Percentiles rank a stretch among this genome's conserved stretches.
phyloP scores from a whole-genome alignment of 2,888 invertebrate species.

The Clanis bilineata region DNA sequence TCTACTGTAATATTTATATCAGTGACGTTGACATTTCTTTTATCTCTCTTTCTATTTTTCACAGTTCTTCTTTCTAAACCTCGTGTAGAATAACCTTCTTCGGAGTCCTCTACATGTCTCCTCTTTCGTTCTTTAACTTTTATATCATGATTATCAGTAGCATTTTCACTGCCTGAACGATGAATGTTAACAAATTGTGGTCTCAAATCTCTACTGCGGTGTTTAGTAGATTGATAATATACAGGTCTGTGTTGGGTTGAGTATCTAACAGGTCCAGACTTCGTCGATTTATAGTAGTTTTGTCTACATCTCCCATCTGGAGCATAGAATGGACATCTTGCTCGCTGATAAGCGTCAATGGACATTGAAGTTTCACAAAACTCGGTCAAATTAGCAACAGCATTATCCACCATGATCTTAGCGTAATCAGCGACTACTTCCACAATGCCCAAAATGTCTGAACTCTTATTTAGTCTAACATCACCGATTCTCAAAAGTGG shows the following conservation, averaged over 20 bases:
- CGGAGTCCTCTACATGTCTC: slow-evolving; percentile 7
- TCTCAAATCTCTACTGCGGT: slow-evolving; percentile 17
- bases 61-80: neutral
- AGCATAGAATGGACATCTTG: slow-evolving; percentile 26
- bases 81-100: neutral
- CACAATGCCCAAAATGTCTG: slow-evolving; percentile 46
- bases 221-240: slow-evolving; percentile 41
- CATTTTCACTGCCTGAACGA: neutral
- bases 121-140: slow-evolving; percentile 13
- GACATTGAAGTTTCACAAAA: slow-evolving; percentile 49
- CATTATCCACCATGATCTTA: slow-evolving; percentile 40
- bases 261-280: slow-evolving; percentile 38
- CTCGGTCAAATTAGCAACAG: slow-evolving; percentile 43
- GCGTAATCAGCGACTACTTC: slow-evolving; percentile 43
- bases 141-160: neutral
- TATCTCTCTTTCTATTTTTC: neutral
- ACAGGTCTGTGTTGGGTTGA: slow-evolving; percentile 52
- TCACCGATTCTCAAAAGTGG: slow-evolving; percentile 18
- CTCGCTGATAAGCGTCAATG: slow-evolving; percentile 42
- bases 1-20: neutral
- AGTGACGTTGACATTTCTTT: neutral
- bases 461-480: slow-evolving; percentile 1
- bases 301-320: slow-evolving; percentile 27
- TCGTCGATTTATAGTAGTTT: slow-evolving; percentile 39
- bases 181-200: neutral